phyloP scores from a whole-genome alignment of 2,113 vertebrate species.

The Takifugu bimaculatus region DNA sequence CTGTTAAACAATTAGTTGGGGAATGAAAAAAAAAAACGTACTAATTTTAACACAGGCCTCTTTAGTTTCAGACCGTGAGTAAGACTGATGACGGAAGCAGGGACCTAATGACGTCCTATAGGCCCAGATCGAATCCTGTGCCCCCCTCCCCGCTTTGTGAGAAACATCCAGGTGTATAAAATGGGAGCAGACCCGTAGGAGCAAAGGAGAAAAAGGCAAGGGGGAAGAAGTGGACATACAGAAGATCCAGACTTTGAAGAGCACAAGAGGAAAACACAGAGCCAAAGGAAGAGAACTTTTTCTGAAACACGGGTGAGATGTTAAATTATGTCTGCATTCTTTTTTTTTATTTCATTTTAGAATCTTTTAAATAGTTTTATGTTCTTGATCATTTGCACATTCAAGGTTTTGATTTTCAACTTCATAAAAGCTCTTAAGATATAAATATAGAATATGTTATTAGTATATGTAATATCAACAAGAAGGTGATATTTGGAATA shows the following conservation, averaged over 20 bases:
- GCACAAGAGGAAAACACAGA: slow-evolving; percentile 43
- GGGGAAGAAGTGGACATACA: slow-evolving; percentile 54
- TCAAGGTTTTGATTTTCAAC: background rate
- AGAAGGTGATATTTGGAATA: too few relatives aligned
- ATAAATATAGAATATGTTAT: too few relatives aligned
- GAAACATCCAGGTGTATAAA: slow-evolving; percentile 82
- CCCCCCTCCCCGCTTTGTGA: slow-evolving; percentile 56
- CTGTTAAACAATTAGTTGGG: slow-evolving; percentile 39
- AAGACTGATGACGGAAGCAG: slow-evolving; percentile 76
- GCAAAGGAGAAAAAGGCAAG: slow-evolving; percentile 24
- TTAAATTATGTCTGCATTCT: background rate
- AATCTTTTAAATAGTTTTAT: accelerated
- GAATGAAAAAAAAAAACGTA: slow-evolving; percentile 19
- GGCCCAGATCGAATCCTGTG: slow-evolving; percentile 58
- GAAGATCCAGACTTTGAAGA: slow-evolving; percentile 71
- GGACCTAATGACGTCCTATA: slow-evolving; percentile 84
- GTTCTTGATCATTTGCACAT: background rate
- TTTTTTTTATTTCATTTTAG: background rate
- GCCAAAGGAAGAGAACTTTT: slow-evolving; percentile 13
- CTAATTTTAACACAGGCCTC: slow-evolving; percentile 42
- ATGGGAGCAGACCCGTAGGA: slow-evolving; percentile 50
- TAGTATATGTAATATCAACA: too few relatives aligned
- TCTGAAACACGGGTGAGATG: slow-evolving; percentile 63
- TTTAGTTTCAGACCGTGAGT: slow-evolving; percentile 49
- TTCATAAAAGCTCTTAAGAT: too few relatives aligned